Base-by-base conservation (phyloP, 2,113 vertebrate genomes). In the Tachysurus fulvidraco region DNA sequence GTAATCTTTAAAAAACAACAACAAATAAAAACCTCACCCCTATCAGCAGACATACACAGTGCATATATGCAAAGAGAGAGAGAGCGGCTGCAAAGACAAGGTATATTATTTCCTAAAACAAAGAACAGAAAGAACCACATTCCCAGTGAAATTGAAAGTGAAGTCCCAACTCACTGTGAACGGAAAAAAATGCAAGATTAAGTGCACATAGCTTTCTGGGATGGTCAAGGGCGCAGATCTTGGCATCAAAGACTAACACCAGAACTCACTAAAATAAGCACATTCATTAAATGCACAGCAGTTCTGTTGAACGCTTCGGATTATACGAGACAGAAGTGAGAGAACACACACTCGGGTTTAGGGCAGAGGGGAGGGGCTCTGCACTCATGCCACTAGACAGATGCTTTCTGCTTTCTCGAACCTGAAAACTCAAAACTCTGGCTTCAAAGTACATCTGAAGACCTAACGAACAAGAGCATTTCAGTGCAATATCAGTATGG, bases 401-500 rank as follows among this genome's bases (percentile, higher is more conserved):
- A 46, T 88, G 59, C 19, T 54, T 79, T 82, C 50, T 64, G 74
- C 50, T 55, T 79, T 87, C n/a, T 46, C 60, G 57, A 59, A 44
- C 77, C 84, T 83, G 36, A 81, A 83, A 78, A 60, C 73, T 44
- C 65, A 54, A 19, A 80, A 74, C 84, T 85, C 71, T 78, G 81
- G 60, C 69, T 87, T 89, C 73, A 55, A 64, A 74, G 28, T 46
- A 11, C 36, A 88, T 82, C 30, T 85, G 81, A 69, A 90, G 67
- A 86, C 83, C 87, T 71, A 60, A 55, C 88, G 89, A 84, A 80
- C 25, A 50, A n/a, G 74, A 88, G 89, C 86, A 55, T 88, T 74
- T 93, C 91, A 92, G 93, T 93, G 91, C 94, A 90, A 91, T 89
- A 93, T 84, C 73, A 89, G 85, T 83, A 88, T 88, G 90, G 65